Base-by-base conservation (phyloP, 2,113 vertebrate species). In the Arenaria interpres region DNA sequence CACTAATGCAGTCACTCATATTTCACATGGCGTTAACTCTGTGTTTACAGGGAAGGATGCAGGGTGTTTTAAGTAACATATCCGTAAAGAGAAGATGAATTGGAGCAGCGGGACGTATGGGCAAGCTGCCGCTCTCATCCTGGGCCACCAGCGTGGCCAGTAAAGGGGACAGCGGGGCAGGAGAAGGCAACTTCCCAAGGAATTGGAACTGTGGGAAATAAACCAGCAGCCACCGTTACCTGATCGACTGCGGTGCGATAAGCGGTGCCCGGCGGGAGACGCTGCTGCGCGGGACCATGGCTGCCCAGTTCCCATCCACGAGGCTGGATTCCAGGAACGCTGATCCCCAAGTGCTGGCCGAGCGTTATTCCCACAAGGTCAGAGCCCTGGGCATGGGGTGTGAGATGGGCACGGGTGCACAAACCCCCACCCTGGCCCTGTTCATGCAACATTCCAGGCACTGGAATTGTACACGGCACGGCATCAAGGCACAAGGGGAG, bases 31-130 rank as follows among this genome's bases (percentile, higher is more conserved):
- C 51, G 62, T 85, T 73, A 68, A 59, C 16, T 60, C 57, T 71
- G 0, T 33, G 23, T 50, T 77, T 51, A 28, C 77, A 82, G 37
- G 76, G 71, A 78, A 86, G 48, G 11, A 79, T 22, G n/a, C 25
- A 14, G 54, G 45, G 33, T 67, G 16, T 43, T 90, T 67, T 27
- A 56, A 84, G 14, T 32, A 39, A 45, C 20, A 4, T 4, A 9
- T 30, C 67, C 41, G 62, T 57, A 39, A 78, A 51, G 48, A 51
- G 25, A 66, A 51, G 76, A 43, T 57, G 51, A 48, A 28, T 24
- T 22, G 57, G 51, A 50, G 24, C 4, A 4, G 11, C 25, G 27
- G 0, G 2, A n/a, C 12, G n/a, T 33, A 19, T 17, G 5, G 9
- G 53, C 45, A 48, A 33, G 39, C 46, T 45, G 54, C n/a, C 35